phyloP scores from a whole-genome alignment of 2,888 invertebrate species.

The Tubulanus polymorphus region DNA sequence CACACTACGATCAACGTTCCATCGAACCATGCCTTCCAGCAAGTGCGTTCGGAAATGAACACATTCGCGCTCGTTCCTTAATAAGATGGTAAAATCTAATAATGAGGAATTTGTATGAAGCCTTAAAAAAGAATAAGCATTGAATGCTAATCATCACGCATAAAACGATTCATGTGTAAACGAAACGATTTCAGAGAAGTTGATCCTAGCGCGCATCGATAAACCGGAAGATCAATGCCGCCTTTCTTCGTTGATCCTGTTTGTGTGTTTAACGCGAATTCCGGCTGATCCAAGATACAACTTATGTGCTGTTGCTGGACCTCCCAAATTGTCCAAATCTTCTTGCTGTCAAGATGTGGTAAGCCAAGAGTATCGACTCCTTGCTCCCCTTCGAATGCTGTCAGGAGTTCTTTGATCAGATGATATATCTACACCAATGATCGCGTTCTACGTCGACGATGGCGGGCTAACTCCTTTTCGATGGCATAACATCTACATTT shows the following conservation, averaged over 20 bases:
- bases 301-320: constrained; percentile 18
- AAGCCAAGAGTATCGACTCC: constrained; percentile 20
- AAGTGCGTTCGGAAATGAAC: constrained; percentile 23
- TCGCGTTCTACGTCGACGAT: constrained; percentile 20
- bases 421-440: constrained; percentile 13
- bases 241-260: constrained; percentile 21
- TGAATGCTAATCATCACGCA: too few relatives aligned
- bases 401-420: constrained; percentile 18
- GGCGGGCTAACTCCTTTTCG: constrained; percentile 16
- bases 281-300: constrained; percentile 22
- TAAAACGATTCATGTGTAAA: constrained; percentile 19
- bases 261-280: constrained; percentile 20
- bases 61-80: constrained; percentile 20
- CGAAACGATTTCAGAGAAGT: constrained; percentile 30
- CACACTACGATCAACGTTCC: constrained; percentile 20
- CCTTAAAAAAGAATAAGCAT: not conserved
- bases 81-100: not conserved
- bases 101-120: not conserved
- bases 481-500: constrained; percentile 1
- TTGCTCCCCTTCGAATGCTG: constrained; percentile 14
- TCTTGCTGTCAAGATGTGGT: constrained; percentile 19
- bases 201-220: constrained; percentile 27
- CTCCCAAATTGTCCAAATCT: constrained; percentile 21
- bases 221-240: constrained; percentile 20
- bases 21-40: constrained; percentile 19